Base-by-base conservation (phyloP, 2,888 invertebrate species). In the Linnaemya tessellans region DNA sequence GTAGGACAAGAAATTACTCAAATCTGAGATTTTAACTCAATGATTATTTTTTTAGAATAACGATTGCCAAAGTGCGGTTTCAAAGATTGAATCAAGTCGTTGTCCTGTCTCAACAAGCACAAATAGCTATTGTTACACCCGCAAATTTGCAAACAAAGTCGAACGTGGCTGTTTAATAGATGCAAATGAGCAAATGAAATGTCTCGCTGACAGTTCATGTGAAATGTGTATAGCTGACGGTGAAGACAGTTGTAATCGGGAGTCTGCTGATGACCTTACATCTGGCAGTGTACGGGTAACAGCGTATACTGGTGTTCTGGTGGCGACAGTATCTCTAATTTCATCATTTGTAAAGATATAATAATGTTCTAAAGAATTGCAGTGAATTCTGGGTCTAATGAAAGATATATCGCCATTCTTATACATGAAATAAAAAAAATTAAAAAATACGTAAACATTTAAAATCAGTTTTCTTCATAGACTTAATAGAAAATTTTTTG, bases 91-190 rank as follows among this genome's bases (percentile, higher is more conserved):
- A 2, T 80, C 90, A 4, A 49, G 73, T 0, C 90, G 89, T 41
- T 92, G 92, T 70, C 84, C 88, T 3, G 84, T 89, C 2, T 89
- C 92, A 43, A 89, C 90, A 3, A 87, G 90, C 0, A 81, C 74
- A 3, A 91, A 92, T 58, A 90, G 91, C n/a, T 92, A 91, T 58
- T 92, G 92, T 79, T 92, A 88, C 49, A 89, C 90, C 9, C 87
- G 88, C 22, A 51, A 64, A 64, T 65, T 67, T 1, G 46, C 79
- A 3, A 77, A 56, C 5, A 38, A 81, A n/a, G 58, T 89, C 0
- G 84, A 87, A 60, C 87, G 92, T 0, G 92, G 92, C 20, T 92
- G 92, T 71, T 87, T 90, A 0, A 49, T 89, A 8, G 87, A 88
- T 41, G 85, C 89, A 0, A 86, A 87, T 70, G 89, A 92, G 54